Evolutionary conservation across 1,140 invertebrate genomes (phyloP).

Genomic region (Mamestra configurata): DNA sequence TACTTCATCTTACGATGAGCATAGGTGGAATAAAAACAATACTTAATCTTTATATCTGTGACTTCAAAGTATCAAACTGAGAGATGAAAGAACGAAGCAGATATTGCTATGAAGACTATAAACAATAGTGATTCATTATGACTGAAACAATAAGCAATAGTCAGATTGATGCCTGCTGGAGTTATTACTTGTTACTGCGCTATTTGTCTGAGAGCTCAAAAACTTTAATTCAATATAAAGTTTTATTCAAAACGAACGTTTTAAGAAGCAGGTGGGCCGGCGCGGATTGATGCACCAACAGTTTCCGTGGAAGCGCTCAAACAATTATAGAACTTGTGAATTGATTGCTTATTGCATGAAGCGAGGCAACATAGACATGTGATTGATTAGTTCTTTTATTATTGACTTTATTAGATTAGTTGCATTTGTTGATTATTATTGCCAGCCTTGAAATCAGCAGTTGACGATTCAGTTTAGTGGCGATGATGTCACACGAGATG

Average conservation of each 20-base stretch:
- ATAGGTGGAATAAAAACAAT: background rate
- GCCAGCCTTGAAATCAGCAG: conserved; percentile 56
- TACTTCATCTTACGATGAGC: background rate
- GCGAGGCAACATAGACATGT: conserved; percentile 10
- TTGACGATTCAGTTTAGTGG: conserved; percentile 50
- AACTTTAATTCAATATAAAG: conserved; percentile 62
- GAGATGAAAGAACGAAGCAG: conserved; percentile 31
- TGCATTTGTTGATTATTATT: conserved; percentile 55
- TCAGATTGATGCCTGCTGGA: conserved; percentile 16
- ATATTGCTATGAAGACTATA: conserved; percentile 26
- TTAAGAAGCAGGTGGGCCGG: conserved; percentile 6
- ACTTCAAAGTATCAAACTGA: conserved; percentile 7
- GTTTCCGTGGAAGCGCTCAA: background rate
- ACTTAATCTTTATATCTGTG: conserved; percentile 12
- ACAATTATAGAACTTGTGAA: conserved; percentile 8
- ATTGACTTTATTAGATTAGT: conserved; percentile 39
- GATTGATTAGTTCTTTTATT: conserved; percentile 37
- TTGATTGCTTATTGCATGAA: conserved; percentile 23
- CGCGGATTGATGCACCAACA: background rate
- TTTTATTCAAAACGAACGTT: conserved; percentile 32
- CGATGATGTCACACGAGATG: conserved; percentile 62
- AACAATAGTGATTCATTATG: conserved; percentile 48
- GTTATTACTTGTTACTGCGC: conserved; percentile 37
- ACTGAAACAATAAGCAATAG: conserved; percentile 39
- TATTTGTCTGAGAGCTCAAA: conserved; percentile 13